Percentiles rank a stretch among this genome's conserved stretches.
Conservation (phyloP, 2,113 vertebrate species). For the Pollachius pollachius region DNA sequence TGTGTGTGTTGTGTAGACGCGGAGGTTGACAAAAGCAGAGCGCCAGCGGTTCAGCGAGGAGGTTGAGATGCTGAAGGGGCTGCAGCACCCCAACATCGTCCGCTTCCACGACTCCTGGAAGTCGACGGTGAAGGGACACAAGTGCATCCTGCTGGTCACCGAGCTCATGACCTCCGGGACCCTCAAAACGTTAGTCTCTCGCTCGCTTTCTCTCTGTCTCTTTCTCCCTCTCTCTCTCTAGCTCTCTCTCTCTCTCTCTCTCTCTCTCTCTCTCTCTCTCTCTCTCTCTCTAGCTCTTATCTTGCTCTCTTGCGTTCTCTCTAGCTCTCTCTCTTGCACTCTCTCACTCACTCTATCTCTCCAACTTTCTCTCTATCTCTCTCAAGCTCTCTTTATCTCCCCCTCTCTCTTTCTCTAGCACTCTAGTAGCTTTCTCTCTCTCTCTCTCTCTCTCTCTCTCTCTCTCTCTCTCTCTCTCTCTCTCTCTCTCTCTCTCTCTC, state of each 20-base stretch:
- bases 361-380: background rate
- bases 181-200: slow-evolving; percentile 88
- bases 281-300: background rate
- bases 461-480: background rate
- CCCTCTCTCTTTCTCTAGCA: background rate
- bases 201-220: background rate
- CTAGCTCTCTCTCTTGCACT: background rate
- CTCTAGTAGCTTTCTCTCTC: background rate
- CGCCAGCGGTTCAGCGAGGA: slow-evolving; percentile 96
- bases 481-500: background rate
- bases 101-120: slow-evolving; percentile 99
- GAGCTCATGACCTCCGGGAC: slow-evolving; percentile 98
- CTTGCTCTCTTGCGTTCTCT: background rate
- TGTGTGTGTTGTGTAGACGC: slow-evolving; percentile 70
- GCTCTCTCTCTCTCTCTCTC: background rate
- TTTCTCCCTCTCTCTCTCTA: background rate
- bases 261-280: background rate
- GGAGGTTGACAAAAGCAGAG: slow-evolving; percentile 90
- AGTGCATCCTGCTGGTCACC: slow-evolving; percentile 93
- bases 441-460: background rate
- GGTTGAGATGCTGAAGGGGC: slow-evolving; percentile 96
- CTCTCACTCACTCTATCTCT: too few species aligned
- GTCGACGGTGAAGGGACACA: slow-evolving; percentile 87
- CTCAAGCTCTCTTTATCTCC: background rate
- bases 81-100: slow-evolving; percentile 98